Percentiles rank a stretch among this genome's conserved stretches.
phyloP scores from a whole-genome alignment of 2,888 invertebrate species.

The Gastracanthus pulcherrimus region DNA sequence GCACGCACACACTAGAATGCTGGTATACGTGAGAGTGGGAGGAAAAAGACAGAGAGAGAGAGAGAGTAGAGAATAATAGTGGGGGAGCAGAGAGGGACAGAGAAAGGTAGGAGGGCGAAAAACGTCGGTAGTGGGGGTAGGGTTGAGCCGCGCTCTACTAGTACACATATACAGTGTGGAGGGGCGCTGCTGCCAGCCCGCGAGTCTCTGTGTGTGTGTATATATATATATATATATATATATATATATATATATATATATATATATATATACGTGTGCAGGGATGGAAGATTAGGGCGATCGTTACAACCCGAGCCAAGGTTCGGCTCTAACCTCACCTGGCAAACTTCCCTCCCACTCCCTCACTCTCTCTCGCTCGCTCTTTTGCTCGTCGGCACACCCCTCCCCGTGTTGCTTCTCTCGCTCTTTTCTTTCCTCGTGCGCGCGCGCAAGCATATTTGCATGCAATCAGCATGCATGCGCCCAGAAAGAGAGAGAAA shows the following conservation, averaged over 20 bases:
- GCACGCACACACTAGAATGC: not conserved
- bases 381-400: constrained; percentile 10
- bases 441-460: constrained; percentile 20
- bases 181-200: not conserved
- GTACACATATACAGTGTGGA: too few relatives aligned
- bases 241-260: too few relatives aligned
- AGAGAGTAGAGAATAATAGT: too few relatives aligned
- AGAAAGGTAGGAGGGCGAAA: not conserved
- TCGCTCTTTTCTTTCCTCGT: not conserved
- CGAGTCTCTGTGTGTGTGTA: too few relatives aligned
- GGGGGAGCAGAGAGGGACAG: not conserved
- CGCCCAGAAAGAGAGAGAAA: not conserved
- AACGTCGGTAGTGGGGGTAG: not conserved
- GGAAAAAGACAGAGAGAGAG: not conserved
- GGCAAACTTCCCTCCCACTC: constrained; percentile 43
- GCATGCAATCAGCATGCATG: constrained; percentile 48
- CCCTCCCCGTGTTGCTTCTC: not conserved
- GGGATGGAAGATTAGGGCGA: constrained; percentile 55
- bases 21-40: not conserved
- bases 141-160: not conserved
- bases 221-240: too few relatives aligned
- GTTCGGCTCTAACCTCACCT: constrained; percentile 57
- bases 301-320: constrained; percentile 58
- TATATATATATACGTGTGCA: too few relatives aligned
- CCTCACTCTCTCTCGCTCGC: not conserved